phyloP scores from a whole-genome alignment of 2,113 vertebrate species.

The Corythornis madagascariensis region DNA sequence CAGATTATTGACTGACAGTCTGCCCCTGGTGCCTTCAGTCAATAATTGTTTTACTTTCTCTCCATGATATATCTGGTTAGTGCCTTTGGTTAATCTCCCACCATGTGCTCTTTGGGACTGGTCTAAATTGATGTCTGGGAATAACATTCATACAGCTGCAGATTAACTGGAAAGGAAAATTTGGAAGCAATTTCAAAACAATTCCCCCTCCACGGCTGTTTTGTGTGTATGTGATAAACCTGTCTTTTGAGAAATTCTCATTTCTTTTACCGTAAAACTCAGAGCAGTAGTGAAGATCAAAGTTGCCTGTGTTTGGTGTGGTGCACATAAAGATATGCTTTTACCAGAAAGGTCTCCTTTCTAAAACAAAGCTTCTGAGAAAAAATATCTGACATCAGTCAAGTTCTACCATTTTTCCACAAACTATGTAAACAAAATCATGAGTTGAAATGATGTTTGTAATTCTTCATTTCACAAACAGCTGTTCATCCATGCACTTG shows the following conservation, averaged over 20 bases:
- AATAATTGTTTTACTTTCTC: neutral
- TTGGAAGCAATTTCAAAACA: slow-evolving; percentile 16
- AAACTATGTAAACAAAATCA: slow-evolving; percentile 48
- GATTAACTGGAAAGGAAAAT: neutral
- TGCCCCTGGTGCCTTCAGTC: neutral
- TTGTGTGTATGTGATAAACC: neutral
- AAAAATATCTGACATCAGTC: neutral
- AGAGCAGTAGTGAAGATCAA: neutral
- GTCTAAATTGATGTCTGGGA: neutral
- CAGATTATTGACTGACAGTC: neutral
- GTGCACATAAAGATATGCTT: neutral
- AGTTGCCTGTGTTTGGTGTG: neutral
- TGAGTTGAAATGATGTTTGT: slow-evolving; percentile 31
- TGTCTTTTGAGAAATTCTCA: neutral
- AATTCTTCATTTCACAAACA: slow-evolving; percentile 39
- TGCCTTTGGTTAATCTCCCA: neutral
- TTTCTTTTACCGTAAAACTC: neutral
- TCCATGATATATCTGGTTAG: neutral
- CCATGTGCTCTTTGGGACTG: neutral
- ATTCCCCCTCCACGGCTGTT: neutral
- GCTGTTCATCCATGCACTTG: slow-evolving; percentile 49
- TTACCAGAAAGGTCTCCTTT: neutral
- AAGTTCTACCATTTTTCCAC: slow-evolving; percentile 25
- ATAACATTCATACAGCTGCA: neutral
- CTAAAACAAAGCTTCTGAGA: neutral